A percentile compares a stretch with the other conserved stretches of the same genome.
These are phyloP conservation scores for Scaptomyza parva DNA, from an alignment of 2,888 invertebrate genomes.

Conservation along the genomic window DNA sequence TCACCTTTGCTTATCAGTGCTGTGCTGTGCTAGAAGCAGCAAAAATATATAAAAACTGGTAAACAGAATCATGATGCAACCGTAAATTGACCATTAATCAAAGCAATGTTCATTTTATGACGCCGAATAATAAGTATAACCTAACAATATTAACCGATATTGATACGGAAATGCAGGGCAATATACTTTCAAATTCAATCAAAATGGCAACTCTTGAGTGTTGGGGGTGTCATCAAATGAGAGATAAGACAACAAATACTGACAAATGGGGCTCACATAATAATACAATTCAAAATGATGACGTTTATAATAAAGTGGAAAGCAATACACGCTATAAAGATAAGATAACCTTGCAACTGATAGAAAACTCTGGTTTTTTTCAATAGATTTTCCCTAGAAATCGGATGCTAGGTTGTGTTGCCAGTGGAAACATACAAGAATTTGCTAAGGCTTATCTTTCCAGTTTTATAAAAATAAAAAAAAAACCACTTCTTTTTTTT, in stretches of 20 bases:
- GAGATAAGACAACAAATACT: not conserved
- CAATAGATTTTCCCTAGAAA: not conserved
- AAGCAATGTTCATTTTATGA: not conserved
- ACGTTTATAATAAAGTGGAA: too few species aligned
- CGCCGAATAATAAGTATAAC: too few species aligned
- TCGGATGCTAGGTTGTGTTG: not conserved
- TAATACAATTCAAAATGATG: too few species aligned
- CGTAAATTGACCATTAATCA: not conserved
- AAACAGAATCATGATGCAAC: not conserved
- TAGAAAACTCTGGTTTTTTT: not conserved
- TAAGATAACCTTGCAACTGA: constrained; percentile 3
- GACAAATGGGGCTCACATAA: too few species aligned
- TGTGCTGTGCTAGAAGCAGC: not conserved
- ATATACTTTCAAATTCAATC: not conserved
- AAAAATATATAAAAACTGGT: not conserved
- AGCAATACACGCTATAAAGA: not conserved
- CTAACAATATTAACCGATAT: too few species aligned
- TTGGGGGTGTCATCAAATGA: not conserved
- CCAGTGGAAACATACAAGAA: too few species aligned
- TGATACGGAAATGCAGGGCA: not conserved
- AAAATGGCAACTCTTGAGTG: not conserved
- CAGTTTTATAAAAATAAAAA: too few species aligned
- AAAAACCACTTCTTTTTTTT: too few species aligned
- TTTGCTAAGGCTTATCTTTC: too few species aligned
- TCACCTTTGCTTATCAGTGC: constrained; percentile 26